A percentile compares a stretch with the other conserved stretches of the same genome.
phyloP scores from a whole-genome alignment of 1,140 invertebrate genomes.

The Pogonomyrmex californicus region DNA sequence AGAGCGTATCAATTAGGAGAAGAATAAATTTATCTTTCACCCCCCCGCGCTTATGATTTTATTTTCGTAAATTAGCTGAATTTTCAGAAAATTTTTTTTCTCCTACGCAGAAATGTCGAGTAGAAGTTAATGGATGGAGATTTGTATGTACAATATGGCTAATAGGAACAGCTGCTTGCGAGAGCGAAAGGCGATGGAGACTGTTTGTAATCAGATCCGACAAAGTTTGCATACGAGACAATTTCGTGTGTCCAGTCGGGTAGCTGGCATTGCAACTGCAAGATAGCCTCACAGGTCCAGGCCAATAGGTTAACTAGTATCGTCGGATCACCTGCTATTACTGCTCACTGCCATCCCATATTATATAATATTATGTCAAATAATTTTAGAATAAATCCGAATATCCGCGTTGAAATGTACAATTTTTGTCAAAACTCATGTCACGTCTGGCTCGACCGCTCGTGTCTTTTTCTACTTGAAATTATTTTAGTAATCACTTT shows the following conservation, averaged over 20 bases:
- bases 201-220: conserved; percentile 48
- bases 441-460: neutral
- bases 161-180: neutral
- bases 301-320: conserved; percentile 49
- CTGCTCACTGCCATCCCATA: neutral
- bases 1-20: conserved; percentile 37
- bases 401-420: neutral
- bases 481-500: neutral
- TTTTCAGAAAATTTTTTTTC: neutral
- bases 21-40: neutral
- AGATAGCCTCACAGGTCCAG: conserved; percentile 48
- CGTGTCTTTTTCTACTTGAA: neutral
- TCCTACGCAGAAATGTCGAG: neutral
- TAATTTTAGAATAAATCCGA: neutral
- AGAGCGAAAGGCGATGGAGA: neutral
- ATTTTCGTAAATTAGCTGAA: neutral
- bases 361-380: neutral
- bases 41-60: neutral
- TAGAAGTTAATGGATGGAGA: neutral
- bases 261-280: conserved; percentile 16
- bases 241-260: conserved; percentile 19
- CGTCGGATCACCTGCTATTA: conserved; percentile 35
- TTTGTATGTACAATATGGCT: neutral
- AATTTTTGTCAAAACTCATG: neutral
- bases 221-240: conserved; percentile 41